These are phyloP conservation scores for Drosophila formosana DNA, from an alignment of 2,888 invertebrate species.

Conservation along the genomic window DNA sequence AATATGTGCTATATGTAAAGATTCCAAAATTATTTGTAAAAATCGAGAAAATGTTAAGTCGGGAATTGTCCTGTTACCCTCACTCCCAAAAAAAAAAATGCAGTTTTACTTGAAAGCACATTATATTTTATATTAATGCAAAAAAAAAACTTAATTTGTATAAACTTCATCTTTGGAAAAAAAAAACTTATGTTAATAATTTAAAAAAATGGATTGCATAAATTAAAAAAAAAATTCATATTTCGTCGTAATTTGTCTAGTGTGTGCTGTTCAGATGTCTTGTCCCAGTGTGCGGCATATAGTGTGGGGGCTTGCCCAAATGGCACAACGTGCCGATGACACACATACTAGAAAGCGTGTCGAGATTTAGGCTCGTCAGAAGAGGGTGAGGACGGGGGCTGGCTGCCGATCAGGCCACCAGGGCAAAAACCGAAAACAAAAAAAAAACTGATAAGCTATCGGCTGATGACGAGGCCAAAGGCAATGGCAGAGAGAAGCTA, in stretches of 20 bases:
- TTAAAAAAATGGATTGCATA: conserved; percentile 9
- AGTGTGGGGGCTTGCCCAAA: conserved; percentile 1
- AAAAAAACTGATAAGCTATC: conserved; percentile 48
- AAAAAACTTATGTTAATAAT: conserved; percentile 1
- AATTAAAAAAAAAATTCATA: conserved; percentile 4
- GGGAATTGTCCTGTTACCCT: no score
- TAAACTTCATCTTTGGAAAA: conserved; percentile 21
- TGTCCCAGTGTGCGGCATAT: conserved; percentile 9
- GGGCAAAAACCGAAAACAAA: conserved; percentile 23
- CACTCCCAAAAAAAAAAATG: no score
- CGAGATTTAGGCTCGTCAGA: no score
- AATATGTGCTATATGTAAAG: no score
- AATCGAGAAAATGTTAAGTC: no score
- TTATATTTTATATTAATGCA: conserved; percentile 9
- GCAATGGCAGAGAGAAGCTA: conserved; percentile 1
- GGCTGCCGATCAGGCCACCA: conserved; percentile 50
- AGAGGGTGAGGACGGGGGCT: neutral
- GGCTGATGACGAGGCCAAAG: conserved; percentile 30
- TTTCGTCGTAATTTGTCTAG: neutral
- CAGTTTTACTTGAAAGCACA: neutral
- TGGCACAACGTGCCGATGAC: conserved; percentile 8
- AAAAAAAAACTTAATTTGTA: conserved; percentile 18
- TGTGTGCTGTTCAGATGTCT: neutral
- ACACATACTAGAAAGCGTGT: conserved; percentile 7
- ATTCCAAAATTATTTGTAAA: no score